phyloP scores from a whole-genome alignment of 2,888 invertebrate genomes.

The Drosophila suboccidentalis region DNA sequence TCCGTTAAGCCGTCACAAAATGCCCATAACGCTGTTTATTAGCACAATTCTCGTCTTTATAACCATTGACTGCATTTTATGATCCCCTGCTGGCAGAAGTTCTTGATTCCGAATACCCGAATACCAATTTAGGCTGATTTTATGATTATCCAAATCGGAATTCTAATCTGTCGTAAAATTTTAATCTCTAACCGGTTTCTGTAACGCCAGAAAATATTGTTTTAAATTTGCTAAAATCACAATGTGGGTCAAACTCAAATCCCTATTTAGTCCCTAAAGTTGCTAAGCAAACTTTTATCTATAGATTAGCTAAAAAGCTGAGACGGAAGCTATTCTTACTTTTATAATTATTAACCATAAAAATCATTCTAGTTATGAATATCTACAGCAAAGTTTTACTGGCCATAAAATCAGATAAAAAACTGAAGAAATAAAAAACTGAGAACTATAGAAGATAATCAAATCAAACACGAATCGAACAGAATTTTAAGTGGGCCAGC shows the following conservation, averaged over 20 bases:
- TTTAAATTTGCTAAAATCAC: not conserved
- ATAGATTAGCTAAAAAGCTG: not conserved
- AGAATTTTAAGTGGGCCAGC: conserved; percentile 28
- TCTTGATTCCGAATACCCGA: conserved; percentile 55
- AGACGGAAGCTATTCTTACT: conserved; percentile 42
- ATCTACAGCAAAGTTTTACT: conserved; percentile 9
- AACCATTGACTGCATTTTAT: conserved; percentile 49
- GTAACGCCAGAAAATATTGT: not conserved
- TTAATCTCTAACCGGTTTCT: conserved; percentile 21
- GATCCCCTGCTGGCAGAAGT: conserved; percentile 35
- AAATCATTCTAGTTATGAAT: conserved; percentile 26
- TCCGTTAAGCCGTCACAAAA: conserved; percentile 59
- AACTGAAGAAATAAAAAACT: not conserved
- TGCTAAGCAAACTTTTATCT: not conserved
- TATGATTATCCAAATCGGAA: conserved; percentile 38
- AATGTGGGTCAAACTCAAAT: conserved; percentile 1
- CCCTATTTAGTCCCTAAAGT: conserved; percentile 1
- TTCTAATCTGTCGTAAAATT: conserved; percentile 10
- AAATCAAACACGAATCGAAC: conserved; percentile 15
- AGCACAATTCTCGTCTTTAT: conserved; percentile 43
- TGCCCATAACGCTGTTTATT: conserved; percentile 45
- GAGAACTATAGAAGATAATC: conserved; percentile 16
- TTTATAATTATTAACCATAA: conserved; percentile 23
- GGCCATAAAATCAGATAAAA: conserved; percentile 38
- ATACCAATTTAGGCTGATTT: conserved; percentile 43